Conservation (phyloP, 2,888 invertebrate genomes). For the Nephrotoma flavescens region DNA sequence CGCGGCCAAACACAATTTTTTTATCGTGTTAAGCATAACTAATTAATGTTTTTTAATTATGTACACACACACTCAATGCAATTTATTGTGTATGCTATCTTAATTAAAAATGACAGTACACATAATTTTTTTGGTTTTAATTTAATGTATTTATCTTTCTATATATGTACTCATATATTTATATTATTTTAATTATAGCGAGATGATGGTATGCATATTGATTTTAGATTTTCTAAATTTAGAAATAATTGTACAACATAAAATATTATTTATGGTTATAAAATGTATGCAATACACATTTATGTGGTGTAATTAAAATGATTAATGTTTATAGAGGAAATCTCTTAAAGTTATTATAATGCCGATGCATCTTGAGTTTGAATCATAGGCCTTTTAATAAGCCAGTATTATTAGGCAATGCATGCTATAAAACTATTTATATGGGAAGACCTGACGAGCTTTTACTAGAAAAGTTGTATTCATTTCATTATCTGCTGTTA, state of each 20-base stretch:
- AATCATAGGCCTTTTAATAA: too few species aligned
- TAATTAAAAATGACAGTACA: constrained; percentile 2
- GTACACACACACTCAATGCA: background rate
- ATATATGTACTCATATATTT: background rate
- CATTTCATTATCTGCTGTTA: too few species aligned
- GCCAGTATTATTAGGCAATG: too few species aligned
- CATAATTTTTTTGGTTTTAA: background rate
- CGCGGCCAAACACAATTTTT: background rate
- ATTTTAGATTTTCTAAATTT: background rate
- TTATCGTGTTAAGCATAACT: constrained; percentile 2
- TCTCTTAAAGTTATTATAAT: background rate
- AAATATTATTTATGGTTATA: background rate
- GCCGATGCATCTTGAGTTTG: too few species aligned
- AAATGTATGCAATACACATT: background rate
- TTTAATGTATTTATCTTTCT: background rate
- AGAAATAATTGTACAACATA: background rate
- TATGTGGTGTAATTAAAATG: background rate
- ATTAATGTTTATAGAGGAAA: background rate
- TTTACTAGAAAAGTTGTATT: too few species aligned
- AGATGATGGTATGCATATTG: constrained; percentile 2
- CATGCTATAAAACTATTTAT: too few species aligned
- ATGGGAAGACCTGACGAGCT: too few species aligned
- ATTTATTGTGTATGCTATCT: constrained; percentile 1
- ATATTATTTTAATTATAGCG: background rate
- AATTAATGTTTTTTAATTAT: constrained; percentile 2